Evolutionary conservation across 2,113 vertebrate species (phyloP).

Genomic region (Centrocercus urophasianus): DNA sequence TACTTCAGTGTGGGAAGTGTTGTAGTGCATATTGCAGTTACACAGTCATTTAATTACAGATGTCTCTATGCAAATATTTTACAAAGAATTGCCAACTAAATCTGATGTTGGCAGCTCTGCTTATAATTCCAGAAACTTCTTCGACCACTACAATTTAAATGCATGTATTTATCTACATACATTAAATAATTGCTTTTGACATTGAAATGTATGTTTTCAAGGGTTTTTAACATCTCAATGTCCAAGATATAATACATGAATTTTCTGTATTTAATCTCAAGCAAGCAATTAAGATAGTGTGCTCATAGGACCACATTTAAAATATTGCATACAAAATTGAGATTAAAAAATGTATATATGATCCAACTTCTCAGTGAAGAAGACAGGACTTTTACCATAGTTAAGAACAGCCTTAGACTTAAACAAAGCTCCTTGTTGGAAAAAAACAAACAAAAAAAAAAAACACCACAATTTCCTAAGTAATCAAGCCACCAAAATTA

Average conservation of each 20-base stretch:
- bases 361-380: neutral
- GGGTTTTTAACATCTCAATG: neutral
- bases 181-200: neutral
- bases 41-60: neutral
- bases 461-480: neutral
- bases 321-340: neutral
- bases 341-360: neutral
- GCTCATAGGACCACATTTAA: neutral
- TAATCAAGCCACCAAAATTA: neutral
- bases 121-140: neutral
- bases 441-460: no score
- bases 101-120: neutral
- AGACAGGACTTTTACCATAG: neutral
- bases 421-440: neutral
- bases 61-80: neutral
- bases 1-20: neutral
- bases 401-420: neutral
- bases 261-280: neutral
- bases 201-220: neutral
- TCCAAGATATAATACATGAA: neutral
- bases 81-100: neutral
- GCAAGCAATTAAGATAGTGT: neutral
- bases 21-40: neutral
- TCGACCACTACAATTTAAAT: neutral
- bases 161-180: neutral